phyloP scores from a whole-genome alignment of 2,797 vertebrate genomes.

The Acipenser ruthenus region DNA sequence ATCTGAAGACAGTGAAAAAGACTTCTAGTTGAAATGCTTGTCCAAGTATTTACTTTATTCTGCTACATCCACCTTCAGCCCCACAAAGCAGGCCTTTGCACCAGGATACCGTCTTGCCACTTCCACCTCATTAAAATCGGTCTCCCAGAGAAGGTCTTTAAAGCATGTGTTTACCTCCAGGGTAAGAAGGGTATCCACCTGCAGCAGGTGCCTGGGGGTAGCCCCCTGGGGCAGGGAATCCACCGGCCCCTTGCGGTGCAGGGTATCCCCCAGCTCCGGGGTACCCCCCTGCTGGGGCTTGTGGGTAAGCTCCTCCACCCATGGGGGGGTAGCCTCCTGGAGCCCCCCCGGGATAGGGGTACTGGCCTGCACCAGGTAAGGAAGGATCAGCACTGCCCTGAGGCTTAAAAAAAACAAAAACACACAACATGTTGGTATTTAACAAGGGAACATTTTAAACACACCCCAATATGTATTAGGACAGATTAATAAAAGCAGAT shows the following conservation, averaged over 20 bases:
- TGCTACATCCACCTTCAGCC: too few relatives aligned
- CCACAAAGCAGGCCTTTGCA: too few relatives aligned
- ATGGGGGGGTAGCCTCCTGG: background rate
- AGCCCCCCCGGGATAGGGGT: background rate
- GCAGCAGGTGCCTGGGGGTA: background rate
- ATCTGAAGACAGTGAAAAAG: too few relatives aligned
- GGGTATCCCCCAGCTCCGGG: background rate
- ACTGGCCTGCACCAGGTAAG: background rate
- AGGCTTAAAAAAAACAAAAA: background rate
- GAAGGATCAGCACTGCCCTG: background rate
- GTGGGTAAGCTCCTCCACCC: background rate
- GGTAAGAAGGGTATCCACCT: constrained; percentile 1
- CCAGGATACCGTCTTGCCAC: too few relatives aligned
- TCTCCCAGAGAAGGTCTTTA: too few relatives aligned
- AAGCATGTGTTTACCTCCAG: background rate
- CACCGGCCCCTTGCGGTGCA: background rate
- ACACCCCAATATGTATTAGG: too few relatives aligned
- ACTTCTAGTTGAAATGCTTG: too few relatives aligned
- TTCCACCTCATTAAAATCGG: too few relatives aligned
- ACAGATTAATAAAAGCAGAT: too few relatives aligned
- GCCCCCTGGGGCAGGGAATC: background rate
- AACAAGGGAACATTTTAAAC: background rate
- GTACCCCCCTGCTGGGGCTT: background rate
- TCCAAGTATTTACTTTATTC: too few relatives aligned
- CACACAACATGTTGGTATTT: background rate